Evolutionary conservation across 92 coral and sea anemone genomes (phyloP).

Genomic region (Epizoanthus scotinus): DNA sequence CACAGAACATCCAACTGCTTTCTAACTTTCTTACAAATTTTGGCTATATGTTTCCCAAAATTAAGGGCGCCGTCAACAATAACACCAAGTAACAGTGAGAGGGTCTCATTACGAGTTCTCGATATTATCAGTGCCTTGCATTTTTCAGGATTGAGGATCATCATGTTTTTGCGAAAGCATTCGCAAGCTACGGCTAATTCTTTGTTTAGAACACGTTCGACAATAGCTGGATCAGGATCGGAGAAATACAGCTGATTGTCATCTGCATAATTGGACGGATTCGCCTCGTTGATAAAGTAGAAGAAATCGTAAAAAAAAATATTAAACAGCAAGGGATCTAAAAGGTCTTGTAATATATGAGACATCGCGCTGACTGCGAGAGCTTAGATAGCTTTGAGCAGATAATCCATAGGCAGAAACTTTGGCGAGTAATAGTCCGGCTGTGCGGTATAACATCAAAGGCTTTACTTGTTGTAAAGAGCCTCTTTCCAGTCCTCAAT

Average conservation of each 20-base stretch:
- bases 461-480: conserved; percentile 38
- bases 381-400: conserved; percentile 26
- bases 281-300: conserved; percentile 2
- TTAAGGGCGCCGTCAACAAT: conserved; percentile 9
- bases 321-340: conserved; percentile 8
- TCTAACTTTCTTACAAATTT: conserved; percentile 35
- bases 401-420: conserved; percentile 25
- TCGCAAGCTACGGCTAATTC: conserved; percentile 17
- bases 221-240: conserved; percentile 3
- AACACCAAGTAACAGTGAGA: conserved; percentile 26
- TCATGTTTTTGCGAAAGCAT: conserved; percentile 32
- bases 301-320: conserved; percentile 13
- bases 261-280: conserved; percentile 30
- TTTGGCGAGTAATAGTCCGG: conserved; percentile 27
- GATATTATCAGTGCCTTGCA: conserved; percentile 35
- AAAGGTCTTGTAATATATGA: conserved; percentile 6
- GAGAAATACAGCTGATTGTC: background rate
- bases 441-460: conserved; percentile 32
- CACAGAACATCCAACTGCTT: conserved; percentile 36
- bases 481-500: conserved; percentile 38
- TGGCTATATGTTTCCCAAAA: conserved; percentile 39
- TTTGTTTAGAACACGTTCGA: conserved; percentile 12
- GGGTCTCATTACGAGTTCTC: background rate
- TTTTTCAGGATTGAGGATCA: conserved; percentile 26
- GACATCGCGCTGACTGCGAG: conserved; percentile 1